Conservation (phyloP, 53 echinoderm and acorn worm genomes). For the Henricia sp. region DNA sequence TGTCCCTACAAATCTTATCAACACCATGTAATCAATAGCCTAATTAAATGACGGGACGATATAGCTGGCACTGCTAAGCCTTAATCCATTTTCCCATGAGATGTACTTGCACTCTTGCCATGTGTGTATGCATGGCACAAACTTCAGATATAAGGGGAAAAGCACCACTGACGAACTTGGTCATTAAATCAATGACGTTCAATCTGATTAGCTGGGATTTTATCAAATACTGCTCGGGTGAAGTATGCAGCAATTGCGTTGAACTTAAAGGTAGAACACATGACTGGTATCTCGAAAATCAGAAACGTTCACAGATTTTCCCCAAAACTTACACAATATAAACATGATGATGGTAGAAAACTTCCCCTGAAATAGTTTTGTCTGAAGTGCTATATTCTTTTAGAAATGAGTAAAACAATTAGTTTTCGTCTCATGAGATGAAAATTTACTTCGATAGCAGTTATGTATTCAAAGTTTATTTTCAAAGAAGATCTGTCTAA, state of each 20-base stretch:
- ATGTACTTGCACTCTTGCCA: neutral
- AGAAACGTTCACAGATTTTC: too few species aligned
- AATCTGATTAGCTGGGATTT: constrained; percentile 58
- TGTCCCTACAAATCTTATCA: constrained; percentile 43
- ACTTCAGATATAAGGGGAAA: neutral
- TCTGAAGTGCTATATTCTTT: too few species aligned
- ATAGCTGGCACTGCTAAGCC: neutral
- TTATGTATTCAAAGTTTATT: too few species aligned
- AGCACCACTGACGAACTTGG: neutral
- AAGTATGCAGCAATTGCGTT: neutral
- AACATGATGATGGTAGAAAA: too few species aligned
- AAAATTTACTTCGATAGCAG: too few species aligned
- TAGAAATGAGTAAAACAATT: too few species aligned
- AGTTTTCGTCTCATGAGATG: too few species aligned
- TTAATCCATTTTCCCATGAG: constrained; percentile 37
- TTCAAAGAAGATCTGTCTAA: too few species aligned
- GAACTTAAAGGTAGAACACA: too few species aligned
- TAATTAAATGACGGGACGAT: constrained; percentile 55
- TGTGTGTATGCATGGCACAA: constrained; percentile 14
- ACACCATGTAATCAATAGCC: constrained; percentile 60
- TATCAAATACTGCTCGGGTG: constrained; percentile 28
- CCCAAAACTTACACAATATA: too few species aligned
- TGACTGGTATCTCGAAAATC: too few species aligned
- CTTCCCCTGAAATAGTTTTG: too few species aligned
- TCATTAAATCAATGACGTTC: constrained; percentile 40